A percentile compares a stretch with the other conserved stretches of the same genome.
Conservation (phyloP, 1,140 invertebrate species). For the Whitmania pigra region DNA sequence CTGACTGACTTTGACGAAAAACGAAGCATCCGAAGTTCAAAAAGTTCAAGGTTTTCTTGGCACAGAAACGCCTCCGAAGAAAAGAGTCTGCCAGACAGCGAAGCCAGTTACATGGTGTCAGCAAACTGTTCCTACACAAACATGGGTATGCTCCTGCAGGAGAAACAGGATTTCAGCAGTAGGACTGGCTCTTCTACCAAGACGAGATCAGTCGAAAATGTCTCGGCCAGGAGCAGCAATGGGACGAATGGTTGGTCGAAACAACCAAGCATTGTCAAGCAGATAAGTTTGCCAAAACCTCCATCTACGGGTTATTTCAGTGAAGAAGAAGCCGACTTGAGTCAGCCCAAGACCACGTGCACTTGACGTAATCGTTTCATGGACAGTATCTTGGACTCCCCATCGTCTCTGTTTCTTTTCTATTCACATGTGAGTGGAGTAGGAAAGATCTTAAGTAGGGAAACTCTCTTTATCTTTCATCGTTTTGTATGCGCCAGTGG, state of each 20-base stretch:
- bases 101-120: slow-evolving; percentile 1
- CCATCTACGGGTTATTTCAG: slow-evolving; percentile 19
- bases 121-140: slow-evolving; percentile 17
- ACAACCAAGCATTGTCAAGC: slow-evolving; percentile 15
- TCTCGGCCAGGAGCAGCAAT: neutral
- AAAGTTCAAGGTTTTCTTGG: slow-evolving; percentile 69
- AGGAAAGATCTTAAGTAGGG: too few relatives aligned
- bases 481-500: too few relatives aligned
- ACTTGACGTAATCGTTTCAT: too few relatives aligned
- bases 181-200: slow-evolving; percentile 5
- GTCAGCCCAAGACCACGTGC: too few relatives aligned
- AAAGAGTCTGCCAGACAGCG: slow-evolving; percentile 17
- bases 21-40: slow-evolving; percentile 82
- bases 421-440: too few relatives aligned
- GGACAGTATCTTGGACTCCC: too few relatives aligned
- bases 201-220: slow-evolving; percentile 15
- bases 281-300: slow-evolving; percentile 17
- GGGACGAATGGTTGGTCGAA: slow-evolving; percentile 9
- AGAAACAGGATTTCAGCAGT: neutral
- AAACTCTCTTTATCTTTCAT: too few relatives aligned
- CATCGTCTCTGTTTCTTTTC: too few relatives aligned
- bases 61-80: slow-evolving; percentile 60
- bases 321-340: slow-evolving; percentile 10
- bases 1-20: slow-evolving; percentile 98
- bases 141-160: slow-evolving; percentile 15